Percentiles rank a stretch among this genome's conserved stretches.
Conservation (phyloP, 2,888 invertebrate genomes). For the Dynastes hyllus region DNA sequence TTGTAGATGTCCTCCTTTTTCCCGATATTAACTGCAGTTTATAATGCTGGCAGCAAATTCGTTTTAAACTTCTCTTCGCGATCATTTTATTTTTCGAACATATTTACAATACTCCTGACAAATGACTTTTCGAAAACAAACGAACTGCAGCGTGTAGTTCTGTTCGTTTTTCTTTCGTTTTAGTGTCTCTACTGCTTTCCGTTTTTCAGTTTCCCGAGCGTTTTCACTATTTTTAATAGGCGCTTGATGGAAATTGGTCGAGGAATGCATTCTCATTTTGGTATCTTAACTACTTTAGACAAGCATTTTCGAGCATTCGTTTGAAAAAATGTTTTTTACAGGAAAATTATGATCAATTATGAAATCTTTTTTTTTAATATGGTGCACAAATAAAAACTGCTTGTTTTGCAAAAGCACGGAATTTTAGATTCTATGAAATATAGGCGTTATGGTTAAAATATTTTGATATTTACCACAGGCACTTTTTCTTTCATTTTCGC, state of each 20-base stretch:
- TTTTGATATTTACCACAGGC: too few species aligned
- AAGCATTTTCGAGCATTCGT: not conserved
- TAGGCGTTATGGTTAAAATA: too few species aligned
- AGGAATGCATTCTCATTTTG: not conserved
- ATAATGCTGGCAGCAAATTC: conserved; percentile 38
- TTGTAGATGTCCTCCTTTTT: conserved; percentile 13
- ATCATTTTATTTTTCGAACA: conserved; percentile 47
- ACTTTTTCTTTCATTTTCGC: too few species aligned
- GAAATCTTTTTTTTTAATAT: too few species aligned
- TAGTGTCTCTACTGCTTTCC: conserved; percentile 1
- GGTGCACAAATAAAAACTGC: too few species aligned
- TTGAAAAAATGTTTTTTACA: not conserved
- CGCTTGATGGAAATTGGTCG: not conserved
- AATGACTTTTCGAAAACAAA: conserved; percentile 38
- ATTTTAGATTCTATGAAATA: too few species aligned
- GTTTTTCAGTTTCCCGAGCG: not conserved
- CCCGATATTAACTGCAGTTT: conserved; percentile 28
- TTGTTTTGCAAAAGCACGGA: too few species aligned
- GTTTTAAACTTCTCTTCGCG: conserved; percentile 31
- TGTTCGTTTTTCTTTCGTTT: conserved; percentile 4
- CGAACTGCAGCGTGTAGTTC: conserved; percentile 23
- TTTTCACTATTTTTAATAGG: not conserved
- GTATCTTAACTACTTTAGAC: not conserved
- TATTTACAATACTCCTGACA: conserved; percentile 45
- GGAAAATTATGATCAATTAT: not conserved